Percentiles rank a stretch among this genome's conserved stretches.
phyloP scores from a whole-genome alignment of 2,113 vertebrate genomes.

The Zapornia atra region DNA sequence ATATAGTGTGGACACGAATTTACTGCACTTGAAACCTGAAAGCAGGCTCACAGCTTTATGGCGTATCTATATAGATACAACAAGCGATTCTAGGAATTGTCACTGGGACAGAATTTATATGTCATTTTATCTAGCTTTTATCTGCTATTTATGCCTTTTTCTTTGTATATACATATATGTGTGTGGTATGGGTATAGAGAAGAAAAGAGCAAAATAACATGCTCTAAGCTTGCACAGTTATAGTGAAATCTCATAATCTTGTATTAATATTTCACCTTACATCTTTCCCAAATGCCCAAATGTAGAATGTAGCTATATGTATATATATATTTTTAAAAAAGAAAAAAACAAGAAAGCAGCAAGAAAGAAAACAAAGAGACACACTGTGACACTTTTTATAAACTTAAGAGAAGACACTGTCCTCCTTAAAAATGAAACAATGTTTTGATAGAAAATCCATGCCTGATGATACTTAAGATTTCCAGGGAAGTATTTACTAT shows the following conservation, averaged over 20 bases:
- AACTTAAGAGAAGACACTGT: background rate
- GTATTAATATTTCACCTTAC: constrained; percentile 34
- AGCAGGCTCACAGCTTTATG: background rate
- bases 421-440: background rate
- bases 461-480: constrained; percentile 3
- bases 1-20: background rate
- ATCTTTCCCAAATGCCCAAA: background rate
- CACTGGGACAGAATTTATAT: background rate
- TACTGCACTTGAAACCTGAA: background rate
- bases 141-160: background rate
- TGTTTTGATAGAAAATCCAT: constrained; percentile 13
- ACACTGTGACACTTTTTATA: background rate
- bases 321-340: too few species aligned
- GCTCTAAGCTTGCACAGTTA: background rate
- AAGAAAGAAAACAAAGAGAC: background rate
- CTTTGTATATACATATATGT: background rate
- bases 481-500: constrained; percentile 11
- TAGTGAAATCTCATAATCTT: background rate
- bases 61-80: background rate
- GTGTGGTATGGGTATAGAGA: background rate
- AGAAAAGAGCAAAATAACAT: background rate
- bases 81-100: background rate
- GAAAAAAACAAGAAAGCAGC: background rate
- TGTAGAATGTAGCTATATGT: background rate
- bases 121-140: background rate